A percentile compares a stretch with the other conserved stretches of the same genome.
These are phyloP conservation scores for Sylvietta virens DNA, from an alignment of 2,113 vertebrate genomes.

Conservation along the genomic window DNA sequence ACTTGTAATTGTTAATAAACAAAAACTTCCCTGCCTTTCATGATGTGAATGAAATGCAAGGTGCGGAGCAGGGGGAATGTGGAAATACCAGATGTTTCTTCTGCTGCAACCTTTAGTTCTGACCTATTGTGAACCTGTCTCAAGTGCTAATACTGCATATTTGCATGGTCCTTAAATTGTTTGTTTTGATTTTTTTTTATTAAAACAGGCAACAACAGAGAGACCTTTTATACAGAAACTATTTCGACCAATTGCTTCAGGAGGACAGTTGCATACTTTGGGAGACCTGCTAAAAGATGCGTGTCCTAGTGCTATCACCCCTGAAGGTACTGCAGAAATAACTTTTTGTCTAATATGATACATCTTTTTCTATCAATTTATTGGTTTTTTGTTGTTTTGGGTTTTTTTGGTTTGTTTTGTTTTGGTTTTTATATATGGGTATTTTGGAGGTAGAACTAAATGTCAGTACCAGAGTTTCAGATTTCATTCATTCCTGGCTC, in stretches of 20 bases:
- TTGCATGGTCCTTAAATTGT: not conserved
- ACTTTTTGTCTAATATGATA: not conserved
- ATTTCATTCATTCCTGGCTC: not conserved
- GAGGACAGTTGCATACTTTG: slow-evolving; percentile 85
- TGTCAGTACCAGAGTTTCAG: not conserved
- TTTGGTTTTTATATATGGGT: not conserved
- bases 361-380: not conserved
- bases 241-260: slow-evolving; percentile 87
- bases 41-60: not conserved
- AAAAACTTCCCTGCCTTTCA: not conserved
- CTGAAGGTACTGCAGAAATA: slow-evolving; percentile 76
- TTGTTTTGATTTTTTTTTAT: not conserved
- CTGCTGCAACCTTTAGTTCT: not conserved
- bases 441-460: not conserved
- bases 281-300: slow-evolving; percentile 90
- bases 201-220: slow-evolving; percentile 83
- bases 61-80: fast-evolving
- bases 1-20: not conserved
- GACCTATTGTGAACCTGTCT: not conserved
- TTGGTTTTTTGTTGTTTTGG: not conserved
- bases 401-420: not conserved
- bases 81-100: not conserved
- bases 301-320: slow-evolving; percentile 81
- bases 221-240: slow-evolving; percentile 95
- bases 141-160: not conserved